Evolutionary conservation across 2,113 vertebrate genomes (phyloP).

Genomic region (Gasterosteus nipponicus): DNA sequence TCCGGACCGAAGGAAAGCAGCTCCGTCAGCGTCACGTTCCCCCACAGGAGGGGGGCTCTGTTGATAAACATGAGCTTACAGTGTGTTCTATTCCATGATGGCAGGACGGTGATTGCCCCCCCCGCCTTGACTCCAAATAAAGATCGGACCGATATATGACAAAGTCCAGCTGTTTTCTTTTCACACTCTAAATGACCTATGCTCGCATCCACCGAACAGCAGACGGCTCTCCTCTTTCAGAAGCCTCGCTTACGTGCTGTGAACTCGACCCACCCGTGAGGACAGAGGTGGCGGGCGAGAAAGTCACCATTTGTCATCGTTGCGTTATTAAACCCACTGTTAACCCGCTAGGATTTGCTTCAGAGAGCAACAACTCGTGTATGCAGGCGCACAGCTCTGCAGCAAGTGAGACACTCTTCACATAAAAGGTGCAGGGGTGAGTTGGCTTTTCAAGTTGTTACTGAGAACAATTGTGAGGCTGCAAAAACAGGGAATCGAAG

Average conservation of each 20-base stretch:
- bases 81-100: background rate
- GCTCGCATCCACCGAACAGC: conserved; percentile 9
- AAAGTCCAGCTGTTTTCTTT: background rate
- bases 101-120: background rate
- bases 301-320: background rate
- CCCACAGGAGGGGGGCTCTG: background rate
- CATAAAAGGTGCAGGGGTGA: background rate
- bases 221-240: background rate
- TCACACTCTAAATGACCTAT: background rate
- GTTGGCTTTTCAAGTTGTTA: background rate
- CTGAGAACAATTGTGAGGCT: background rate
- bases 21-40: conserved; percentile 15
- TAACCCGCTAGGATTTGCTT: background rate
- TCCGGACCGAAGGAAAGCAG: background rate
- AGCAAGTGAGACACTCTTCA: background rate
- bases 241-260: background rate
- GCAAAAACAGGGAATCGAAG: background rate
- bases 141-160: background rate
- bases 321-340: background rate
- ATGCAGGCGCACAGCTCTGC: background rate
- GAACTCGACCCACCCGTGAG: background rate
- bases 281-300: no score
- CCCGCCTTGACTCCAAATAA: background rate
- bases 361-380: background rate
- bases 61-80: conserved; percentile 3